Evolutionary conservation across 2,888 invertebrate species (phyloP), one percentile per base, ranked within the genome.

Genomic region (Falcaria lacertinaria): DNA sequence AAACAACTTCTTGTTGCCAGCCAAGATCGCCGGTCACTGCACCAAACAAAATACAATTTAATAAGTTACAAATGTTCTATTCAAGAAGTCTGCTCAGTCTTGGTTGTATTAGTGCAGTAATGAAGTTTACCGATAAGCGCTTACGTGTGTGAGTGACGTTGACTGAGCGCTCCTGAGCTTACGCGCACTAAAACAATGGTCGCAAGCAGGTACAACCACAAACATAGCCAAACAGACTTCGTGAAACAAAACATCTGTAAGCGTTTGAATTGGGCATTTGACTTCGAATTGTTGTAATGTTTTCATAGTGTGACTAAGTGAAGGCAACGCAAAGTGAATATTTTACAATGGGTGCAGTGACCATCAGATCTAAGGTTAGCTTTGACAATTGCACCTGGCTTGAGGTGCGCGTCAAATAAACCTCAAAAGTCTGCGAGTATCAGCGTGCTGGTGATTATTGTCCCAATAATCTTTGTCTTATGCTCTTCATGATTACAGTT

Each of bases 21-120:
- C 85, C 86, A 86, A 83, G 74, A 72, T 53, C 69, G 64, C 48
- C 56, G 63, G 54, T 84, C 85, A 87, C 87, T 87, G 87, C 56
- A 75, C 79, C 80, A 82, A 69, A 83, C n/a, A 65, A 72, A 68
- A 54, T 44, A 57, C 45, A 49, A 54, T 47, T 58, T 47, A 51
- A 47, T 50, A 33, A 45, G 52, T 44, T 39, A 38, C 45, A 50
- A 49, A 43, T 47, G n/a, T n/a, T n/a, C n/a, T n/a, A n/a, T n/a
- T n/a, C n/a, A n/a, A n/a, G n/a, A n/a, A n/a, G n/a, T n/a, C n/a
- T n/a, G n/a, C n/a, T n/a, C n/a, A n/a, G n/a, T n/a, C n/a, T n/a
- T n/a, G n/a, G n/a, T n/a, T n/a, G n/a, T n/a, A n/a, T n/a, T n/a
- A n/a, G n/a, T n/a, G n/a, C n/a, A n/a, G n/a, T n/a, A n/a, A n/a